Percentiles rank a stretch among this genome's conserved stretches.
Conservation (phyloP, 2,888 invertebrate genomes). For the Salpingus planirostris region DNA sequence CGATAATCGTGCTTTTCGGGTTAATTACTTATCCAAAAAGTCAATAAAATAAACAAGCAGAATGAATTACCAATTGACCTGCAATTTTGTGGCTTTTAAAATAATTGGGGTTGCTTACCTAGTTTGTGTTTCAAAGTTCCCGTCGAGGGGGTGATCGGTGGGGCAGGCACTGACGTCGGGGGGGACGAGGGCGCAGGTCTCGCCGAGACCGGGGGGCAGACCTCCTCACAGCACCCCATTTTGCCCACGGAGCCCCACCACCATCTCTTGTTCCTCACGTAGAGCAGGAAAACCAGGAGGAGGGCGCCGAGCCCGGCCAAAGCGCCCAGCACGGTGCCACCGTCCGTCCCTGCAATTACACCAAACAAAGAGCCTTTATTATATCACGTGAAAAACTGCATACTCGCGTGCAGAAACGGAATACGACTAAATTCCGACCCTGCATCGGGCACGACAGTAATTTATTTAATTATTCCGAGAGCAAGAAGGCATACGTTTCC, state of each 20-base stretch:
- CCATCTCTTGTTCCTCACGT: conserved; percentile 72
- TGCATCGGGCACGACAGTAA: too few species aligned
- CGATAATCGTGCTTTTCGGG: too few species aligned
- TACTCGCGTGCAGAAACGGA: too few species aligned
- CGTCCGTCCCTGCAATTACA: conserved; percentile 63
- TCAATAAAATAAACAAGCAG: too few species aligned
- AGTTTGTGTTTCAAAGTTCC: conserved; percentile 31
- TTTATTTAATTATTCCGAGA: too few species aligned
- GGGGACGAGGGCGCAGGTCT: conserved; percentile 41
- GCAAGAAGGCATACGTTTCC: too few species aligned
- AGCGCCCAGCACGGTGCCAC: conserved; percentile 75
- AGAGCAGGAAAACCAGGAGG: conserved; percentile 75
- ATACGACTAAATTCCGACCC: too few species aligned
- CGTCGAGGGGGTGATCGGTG: conserved; percentile 33
- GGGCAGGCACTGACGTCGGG: conserved; percentile 35
- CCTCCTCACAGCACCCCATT: conserved; percentile 55
- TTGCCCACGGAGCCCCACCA: conserved; percentile 60
- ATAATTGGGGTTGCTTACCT: too few species aligned
- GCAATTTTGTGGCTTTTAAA: too few species aligned
- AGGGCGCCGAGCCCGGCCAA: conserved; percentile 76
- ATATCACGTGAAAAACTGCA: too few species aligned
- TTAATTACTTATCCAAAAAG: too few species aligned
- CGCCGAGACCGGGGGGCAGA: conserved; percentile 38
- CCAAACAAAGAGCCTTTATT: conserved; percentile 14
- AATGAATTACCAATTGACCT: too few species aligned